These are phyloP conservation scores for Diogma glabrata DNA, from an alignment of 2,888 invertebrate genomes.

Conservation along the genomic window DNA sequence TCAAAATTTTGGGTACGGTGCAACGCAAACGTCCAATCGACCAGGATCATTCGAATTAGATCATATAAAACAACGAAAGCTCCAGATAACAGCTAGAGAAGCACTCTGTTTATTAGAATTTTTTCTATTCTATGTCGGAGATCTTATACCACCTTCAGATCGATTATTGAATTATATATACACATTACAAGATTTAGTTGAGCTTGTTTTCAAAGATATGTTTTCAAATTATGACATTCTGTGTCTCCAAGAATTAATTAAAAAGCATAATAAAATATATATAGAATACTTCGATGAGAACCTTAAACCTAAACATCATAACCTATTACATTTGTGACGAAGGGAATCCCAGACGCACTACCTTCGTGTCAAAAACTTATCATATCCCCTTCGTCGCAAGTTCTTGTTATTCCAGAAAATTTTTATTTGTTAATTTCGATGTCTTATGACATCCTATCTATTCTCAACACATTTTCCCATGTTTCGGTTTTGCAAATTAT, in stretches of 20 bases:
- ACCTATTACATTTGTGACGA: neutral
- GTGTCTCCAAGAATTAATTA: neutral
- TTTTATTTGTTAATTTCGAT: too few relatives aligned
- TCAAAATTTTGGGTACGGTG: conserved; percentile 11
- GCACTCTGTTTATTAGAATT: conserved; percentile 17
- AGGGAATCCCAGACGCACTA: too few relatives aligned
- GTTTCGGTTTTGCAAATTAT: too few relatives aligned
- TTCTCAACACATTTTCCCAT: too few relatives aligned
- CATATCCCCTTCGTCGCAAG: too few relatives aligned
- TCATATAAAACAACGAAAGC: conserved; percentile 14
- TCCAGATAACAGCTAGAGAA: conserved; percentile 17
- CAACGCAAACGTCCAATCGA: conserved; percentile 15
- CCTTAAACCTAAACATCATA: conserved; percentile 1
- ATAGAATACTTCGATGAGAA: neutral
- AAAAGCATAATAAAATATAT: neutral
- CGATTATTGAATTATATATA: neutral
- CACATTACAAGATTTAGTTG: neutral
- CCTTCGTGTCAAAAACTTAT: too few relatives aligned
- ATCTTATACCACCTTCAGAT: neutral
- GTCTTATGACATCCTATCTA: too few relatives aligned
- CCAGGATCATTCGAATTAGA: conserved; percentile 17
- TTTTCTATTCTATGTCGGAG: neutral
- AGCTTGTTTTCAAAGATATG: neutral
- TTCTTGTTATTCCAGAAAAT: too few relatives aligned
- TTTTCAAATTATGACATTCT: neutral